Percentiles rank a stretch among this genome's conserved stretches.
Conservation (phyloP, 2,113 vertebrate genomes). For the Calidris pygmaea region DNA sequence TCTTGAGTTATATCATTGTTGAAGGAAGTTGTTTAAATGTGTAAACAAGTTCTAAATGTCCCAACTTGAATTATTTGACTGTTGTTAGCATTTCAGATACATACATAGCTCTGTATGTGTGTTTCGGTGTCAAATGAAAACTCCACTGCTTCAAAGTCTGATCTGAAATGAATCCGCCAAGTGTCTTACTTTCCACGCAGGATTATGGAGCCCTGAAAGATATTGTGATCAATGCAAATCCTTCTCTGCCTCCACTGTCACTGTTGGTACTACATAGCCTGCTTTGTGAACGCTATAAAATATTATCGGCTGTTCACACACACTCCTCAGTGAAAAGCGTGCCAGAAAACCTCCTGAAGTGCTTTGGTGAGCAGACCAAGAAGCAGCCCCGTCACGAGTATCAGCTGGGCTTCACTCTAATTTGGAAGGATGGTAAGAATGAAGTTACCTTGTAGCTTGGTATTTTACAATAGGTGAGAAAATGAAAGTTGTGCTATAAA, state of each 20-base stretch:
- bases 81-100: neutral
- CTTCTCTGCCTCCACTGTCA: conserved; percentile 84
- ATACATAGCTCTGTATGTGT: neutral
- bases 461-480: neutral
- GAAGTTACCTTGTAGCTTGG: neutral
- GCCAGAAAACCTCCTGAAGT: conserved; percentile 84
- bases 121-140: neutral
- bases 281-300: conserved; percentile 85
- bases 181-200: conserved; percentile 61
- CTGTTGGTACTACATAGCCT: conserved; percentile 89
- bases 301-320: conserved; percentile 90
- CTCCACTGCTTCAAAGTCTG: neutral
- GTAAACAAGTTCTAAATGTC: neutral
- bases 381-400: conserved; percentile 85
- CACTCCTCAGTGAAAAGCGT: conserved; percentile 86
- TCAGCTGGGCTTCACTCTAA: conserved; percentile 94
- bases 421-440: conserved; percentile 95
- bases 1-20: neutral
- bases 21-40: neutral
- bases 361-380: conserved; percentile 85
- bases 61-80: neutral
- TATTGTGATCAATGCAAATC: conserved; percentile 94
- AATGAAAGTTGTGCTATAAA: neutral
- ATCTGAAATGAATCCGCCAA: neutral
- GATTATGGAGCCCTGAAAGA: conserved; percentile 90